phyloP scores from a whole-genome alignment of 2,888 invertebrate genomes.

The Hartigia nigra region DNA sequence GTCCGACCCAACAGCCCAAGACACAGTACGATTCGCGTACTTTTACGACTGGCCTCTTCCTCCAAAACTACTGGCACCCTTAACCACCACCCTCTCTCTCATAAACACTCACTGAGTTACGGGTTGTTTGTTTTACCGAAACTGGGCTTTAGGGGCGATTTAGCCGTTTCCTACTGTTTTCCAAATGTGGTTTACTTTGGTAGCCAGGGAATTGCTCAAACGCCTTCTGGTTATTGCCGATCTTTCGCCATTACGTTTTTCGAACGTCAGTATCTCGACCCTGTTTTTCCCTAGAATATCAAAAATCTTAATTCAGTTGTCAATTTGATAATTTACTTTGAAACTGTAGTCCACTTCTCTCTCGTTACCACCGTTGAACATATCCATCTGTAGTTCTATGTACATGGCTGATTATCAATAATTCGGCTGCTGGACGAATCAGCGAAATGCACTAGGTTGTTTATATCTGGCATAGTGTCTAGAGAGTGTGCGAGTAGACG shows the following conservation, averaged over 20 bases:
- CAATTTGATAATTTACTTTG: not conserved
- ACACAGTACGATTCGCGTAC: conserved; percentile 53
- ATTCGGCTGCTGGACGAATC: not conserved
- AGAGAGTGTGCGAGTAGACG: not conserved
- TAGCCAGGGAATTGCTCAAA: not conserved
- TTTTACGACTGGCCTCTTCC: conserved; percentile 57
- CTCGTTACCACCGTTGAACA: not conserved
- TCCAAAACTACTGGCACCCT: not conserved
- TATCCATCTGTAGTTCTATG: not conserved
- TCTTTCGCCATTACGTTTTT: not conserved
- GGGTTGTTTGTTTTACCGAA: conserved; percentile 59
- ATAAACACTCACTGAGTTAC: conserved; percentile 64
- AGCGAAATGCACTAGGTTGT: not conserved
- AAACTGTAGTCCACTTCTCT: not conserved
- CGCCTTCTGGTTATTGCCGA: not conserved
- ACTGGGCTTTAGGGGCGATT: conserved; percentile 52
- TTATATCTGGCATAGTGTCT: not conserved
- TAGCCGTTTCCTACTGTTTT: conserved; percentile 15
- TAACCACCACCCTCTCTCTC: conserved; percentile 37
- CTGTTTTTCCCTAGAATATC: not conserved
- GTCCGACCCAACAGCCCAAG: conserved; percentile 51
- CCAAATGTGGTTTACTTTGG: not conserved
- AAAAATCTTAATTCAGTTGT: not conserved
- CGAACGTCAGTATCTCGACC: not conserved
- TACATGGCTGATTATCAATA: not conserved